Evolutionary conservation across 2,113 vertebrate species (phyloP).

Genomic region (Gasterosteus aculeatus): DNA sequence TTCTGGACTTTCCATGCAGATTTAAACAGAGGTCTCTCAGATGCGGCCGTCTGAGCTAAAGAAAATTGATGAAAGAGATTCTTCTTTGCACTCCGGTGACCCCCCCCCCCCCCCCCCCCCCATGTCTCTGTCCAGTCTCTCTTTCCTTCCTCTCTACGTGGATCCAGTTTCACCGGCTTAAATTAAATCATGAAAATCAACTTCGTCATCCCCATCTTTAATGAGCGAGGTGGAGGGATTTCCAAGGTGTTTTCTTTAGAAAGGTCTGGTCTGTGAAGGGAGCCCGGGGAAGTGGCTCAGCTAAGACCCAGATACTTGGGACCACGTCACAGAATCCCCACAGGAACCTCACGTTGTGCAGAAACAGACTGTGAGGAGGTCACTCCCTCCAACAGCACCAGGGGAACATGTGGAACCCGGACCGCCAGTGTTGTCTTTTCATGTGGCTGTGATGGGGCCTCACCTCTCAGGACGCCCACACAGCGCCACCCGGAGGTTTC

Average conservation of each 20-base stretch:
- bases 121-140: conserved; percentile 6
- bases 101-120: not conserved
- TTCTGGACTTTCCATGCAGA: not conserved
- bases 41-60: conserved; percentile 18
- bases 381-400: conserved; percentile 64
- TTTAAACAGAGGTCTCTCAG: not conserved
- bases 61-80: conserved; percentile 37
- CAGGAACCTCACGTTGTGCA: conserved; percentile 30
- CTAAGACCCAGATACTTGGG: conserved; percentile 66
- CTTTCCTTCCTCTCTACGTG: conserved; percentile 43
- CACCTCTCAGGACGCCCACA: conserved; percentile 49
- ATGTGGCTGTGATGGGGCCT: conserved; percentile 67
- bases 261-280: conserved; percentile 77
- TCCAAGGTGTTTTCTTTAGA: conserved; percentile 81
- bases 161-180: conserved; percentile 76
- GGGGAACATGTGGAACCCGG: conserved; percentile 76
- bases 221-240: conserved; percentile 74
- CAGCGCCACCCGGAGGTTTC: conserved; percentile 33
- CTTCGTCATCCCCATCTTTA: conserved; percentile 71
- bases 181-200: conserved; percentile 83
- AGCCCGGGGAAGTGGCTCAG: conserved; percentile 77
- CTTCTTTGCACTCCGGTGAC: conserved; percentile 8
- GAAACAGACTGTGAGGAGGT: conserved; percentile 64
- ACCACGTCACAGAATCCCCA: conserved; percentile 58
- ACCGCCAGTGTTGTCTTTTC: conserved; percentile 74